Conservation (phyloP, 2,113 vertebrate genomes). For the Planiliza haematocheilus region DNA sequence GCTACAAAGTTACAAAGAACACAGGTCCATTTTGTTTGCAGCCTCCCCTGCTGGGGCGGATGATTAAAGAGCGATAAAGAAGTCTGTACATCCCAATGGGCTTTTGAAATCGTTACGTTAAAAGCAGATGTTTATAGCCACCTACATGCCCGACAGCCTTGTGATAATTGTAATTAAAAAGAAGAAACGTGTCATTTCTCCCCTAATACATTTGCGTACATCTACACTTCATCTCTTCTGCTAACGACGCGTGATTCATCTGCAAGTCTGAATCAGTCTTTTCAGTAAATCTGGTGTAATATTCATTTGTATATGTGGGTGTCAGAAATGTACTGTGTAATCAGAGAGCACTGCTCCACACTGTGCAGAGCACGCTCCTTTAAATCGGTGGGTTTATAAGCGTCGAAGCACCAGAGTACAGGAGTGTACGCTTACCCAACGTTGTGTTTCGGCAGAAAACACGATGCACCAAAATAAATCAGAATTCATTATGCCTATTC, state of each 20-base stretch:
- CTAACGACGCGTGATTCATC: conserved; percentile 18
- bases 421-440: conserved; percentile 21
- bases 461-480: conserved; percentile 33
- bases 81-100: conserved; percentile 5
- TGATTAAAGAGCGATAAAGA: conserved; percentile 34
- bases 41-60: conserved; percentile 22
- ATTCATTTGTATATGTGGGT: background rate
- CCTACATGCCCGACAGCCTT: conserved; percentile 7
- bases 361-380: background rate
- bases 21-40: conserved; percentile 34
- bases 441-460: conserved; percentile 13
- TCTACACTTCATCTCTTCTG: conserved; percentile 7
- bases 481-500: conserved; percentile 43
- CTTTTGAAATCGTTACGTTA: conserved; percentile 42
- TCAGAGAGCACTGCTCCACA: background rate
- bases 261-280: conserved; percentile 7
- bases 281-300: background rate
- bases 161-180: conserved; percentile 18
- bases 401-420: conserved; percentile 9
- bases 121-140: conserved; percentile 21
- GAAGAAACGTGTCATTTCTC: conserved; percentile 6
- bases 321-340: background rate
- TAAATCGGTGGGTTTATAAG: conserved; percentile 6
- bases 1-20: no score
- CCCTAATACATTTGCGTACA: conserved; percentile 21